These are phyloP conservation scores for Gymnoscelis rufifasciata DNA, from an alignment of 2,888 invertebrate species.

Conservation along the genomic window DNA sequence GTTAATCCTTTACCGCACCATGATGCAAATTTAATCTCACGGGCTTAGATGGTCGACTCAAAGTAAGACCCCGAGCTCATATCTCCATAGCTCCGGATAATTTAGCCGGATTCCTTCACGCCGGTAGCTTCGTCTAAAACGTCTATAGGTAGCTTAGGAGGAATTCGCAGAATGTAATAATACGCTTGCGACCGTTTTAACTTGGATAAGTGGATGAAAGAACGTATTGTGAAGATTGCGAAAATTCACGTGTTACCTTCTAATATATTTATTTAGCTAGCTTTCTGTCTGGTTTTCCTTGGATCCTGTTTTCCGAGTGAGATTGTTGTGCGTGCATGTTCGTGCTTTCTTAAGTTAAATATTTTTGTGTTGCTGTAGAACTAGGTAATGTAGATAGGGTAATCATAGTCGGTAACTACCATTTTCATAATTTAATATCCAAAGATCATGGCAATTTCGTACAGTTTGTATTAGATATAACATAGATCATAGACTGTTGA, in stretches of 20 bases:
- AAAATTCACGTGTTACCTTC: background rate
- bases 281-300: no score
- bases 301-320: no score
- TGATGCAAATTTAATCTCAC: slow-evolving; percentile 4
- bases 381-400: no score
- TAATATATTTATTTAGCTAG: background rate
- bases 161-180: slow-evolving; percentile 45
- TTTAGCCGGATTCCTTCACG: slow-evolving; percentile 37
- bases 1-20: background rate
- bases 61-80: background rate
- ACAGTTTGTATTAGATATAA: no score
- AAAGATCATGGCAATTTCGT: no score
- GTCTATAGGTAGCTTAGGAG: slow-evolving; percentile 21
- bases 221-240: background rate
- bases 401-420: no score
- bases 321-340: no score
- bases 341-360: no score
- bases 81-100: slow-evolving; percentile 19
- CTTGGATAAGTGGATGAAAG: background rate
- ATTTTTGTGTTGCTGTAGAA: no score
- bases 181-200: slow-evolving; percentile 22
- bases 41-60: background rate
- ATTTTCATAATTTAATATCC: no score
- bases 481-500: no score
- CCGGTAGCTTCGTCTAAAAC: slow-evolving; percentile 38